Evolutionary conservation across 2,113 vertebrate genomes (phyloP).

Genomic region (Isichthys henryi): DNA sequence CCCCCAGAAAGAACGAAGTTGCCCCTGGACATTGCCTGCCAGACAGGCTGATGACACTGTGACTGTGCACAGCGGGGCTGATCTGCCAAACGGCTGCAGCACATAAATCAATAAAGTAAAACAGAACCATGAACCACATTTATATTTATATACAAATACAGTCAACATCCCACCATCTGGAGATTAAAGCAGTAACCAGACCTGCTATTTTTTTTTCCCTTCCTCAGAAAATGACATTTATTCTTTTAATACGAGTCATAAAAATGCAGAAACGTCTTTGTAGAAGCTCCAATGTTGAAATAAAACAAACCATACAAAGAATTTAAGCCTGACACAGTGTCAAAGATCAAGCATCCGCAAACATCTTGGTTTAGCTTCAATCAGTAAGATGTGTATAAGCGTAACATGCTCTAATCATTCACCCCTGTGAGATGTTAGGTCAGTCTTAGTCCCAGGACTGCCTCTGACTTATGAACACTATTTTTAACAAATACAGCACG

Average conservation of each 20-base stretch:
- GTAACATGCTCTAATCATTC: neutral
- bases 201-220: neutral
- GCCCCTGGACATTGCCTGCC: neutral
- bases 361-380: neutral
- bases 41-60: neutral
- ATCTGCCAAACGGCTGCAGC: neutral
- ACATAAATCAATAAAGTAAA: neutral
- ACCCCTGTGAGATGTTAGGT: neutral
- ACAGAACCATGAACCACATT: neutral
- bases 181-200: neutral
- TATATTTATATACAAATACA: neutral
- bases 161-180: neutral
- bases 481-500: neutral
- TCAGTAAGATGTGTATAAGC: neutral
- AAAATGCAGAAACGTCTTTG: neutral
- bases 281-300: neutral
- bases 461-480: neutral
- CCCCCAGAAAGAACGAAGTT: neutral
- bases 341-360: neutral
- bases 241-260: neutral
- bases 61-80: neutral
- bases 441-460: neutral
- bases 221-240: neutral
- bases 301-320: neutral
- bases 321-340: neutral